A percentile compares a stretch with the other conserved stretches of the same genome.
Evolutionary conservation across 1,140 invertebrate species (phyloP).

Genomic region (Ceratoteleas bidentatus): DNA sequence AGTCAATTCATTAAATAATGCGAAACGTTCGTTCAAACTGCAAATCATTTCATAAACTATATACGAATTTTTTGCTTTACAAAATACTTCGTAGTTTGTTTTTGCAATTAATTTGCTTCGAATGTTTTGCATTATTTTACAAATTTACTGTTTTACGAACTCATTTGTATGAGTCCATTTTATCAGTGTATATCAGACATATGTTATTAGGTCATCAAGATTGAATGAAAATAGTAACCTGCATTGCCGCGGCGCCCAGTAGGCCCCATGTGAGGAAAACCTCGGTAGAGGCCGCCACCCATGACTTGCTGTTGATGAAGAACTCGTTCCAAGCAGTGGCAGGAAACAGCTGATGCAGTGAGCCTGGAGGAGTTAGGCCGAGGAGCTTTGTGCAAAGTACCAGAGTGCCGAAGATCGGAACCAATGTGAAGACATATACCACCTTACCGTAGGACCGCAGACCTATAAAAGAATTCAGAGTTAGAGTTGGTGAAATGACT

Average conservation of each 20-base stretch:
- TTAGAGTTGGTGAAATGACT: too few relatives aligned
- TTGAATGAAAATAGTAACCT: slow-evolving; percentile 82
- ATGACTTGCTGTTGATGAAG: slow-evolving; percentile 87
- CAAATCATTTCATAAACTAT: too few relatives aligned
- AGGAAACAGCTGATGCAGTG: slow-evolving; percentile 86
- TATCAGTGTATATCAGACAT: too few relatives aligned
- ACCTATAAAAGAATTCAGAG: slow-evolving; percentile 79
- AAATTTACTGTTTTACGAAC: too few relatives aligned
- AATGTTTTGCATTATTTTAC: too few relatives aligned
- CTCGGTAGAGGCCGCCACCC: slow-evolving; percentile 93
- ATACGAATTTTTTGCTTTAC: too few relatives aligned
- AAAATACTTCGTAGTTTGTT: too few relatives aligned
- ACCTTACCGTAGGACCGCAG: slow-evolving; percentile 92
- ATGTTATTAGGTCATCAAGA: too few relatives aligned
- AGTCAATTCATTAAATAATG: too few relatives aligned
- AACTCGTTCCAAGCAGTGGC: slow-evolving; percentile 91
- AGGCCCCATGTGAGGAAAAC: slow-evolving; percentile 94
- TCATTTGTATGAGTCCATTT: too few relatives aligned
- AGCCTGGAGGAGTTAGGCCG: slow-evolving; percentile 85
- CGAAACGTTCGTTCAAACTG: too few relatives aligned
- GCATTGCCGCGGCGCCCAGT: slow-evolving; percentile 92
- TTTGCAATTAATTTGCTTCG: too few relatives aligned
- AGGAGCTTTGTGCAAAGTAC: slow-evolving; percentile 88
- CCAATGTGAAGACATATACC: slow-evolving; percentile 87
- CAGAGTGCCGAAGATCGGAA: slow-evolving; percentile 88